Evolutionary conservation across 2,113 vertebrate genomes (phyloP).

Genomic region (Genyomyrus donnyi): DNA sequence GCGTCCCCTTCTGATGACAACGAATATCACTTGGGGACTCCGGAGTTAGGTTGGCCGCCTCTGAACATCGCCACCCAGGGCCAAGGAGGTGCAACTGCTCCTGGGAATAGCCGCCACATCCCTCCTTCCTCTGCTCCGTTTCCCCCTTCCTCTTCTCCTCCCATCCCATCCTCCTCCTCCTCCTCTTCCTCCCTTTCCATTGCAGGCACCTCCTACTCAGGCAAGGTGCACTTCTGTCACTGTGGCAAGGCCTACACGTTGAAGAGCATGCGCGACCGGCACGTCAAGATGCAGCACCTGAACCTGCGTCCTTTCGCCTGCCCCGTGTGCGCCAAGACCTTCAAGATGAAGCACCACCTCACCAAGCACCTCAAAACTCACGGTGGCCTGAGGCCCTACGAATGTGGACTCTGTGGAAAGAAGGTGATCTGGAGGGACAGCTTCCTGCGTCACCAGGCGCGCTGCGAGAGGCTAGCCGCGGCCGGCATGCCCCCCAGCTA

Average conservation of each 20-base stretch:
- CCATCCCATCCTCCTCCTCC: slow-evolving; percentile 49
- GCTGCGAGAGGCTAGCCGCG: slow-evolving; percentile 53
- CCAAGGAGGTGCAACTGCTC: slow-evolving; percentile 28
- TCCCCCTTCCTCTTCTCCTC: slow-evolving; percentile 43
- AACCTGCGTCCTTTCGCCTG: slow-evolving; percentile 67
- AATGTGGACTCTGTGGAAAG: slow-evolving; percentile 64
- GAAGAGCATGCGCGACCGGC: slow-evolving; percentile 70
- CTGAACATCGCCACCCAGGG: slow-evolving; percentile 14
- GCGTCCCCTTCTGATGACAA: slow-evolving; percentile 43
- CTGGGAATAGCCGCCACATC: slow-evolving; percentile 38
- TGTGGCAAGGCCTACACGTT: slow-evolving; percentile 69
- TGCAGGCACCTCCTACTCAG: slow-evolving; percentile 47
- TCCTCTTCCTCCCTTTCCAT: slow-evolving; percentile 46
- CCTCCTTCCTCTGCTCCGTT: slow-evolving; percentile 43
- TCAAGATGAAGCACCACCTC: slow-evolving; percentile 74
- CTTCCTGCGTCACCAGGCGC: slow-evolving; percentile 64
- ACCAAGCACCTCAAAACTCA: slow-evolving; percentile 72
- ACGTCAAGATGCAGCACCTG: slow-evolving; percentile 73
- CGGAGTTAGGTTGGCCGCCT: slow-evolving; percentile 48
- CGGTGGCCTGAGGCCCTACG: slow-evolving; percentile 61
- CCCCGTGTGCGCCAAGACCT: slow-evolving; percentile 66
- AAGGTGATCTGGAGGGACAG: slow-evolving; percentile 70
- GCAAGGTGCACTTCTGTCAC: slow-evolving; percentile 69
- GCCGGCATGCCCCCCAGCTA: slow-evolving; percentile 22
- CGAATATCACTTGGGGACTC: slow-evolving; percentile 40